phyloP scores from a whole-genome alignment of 2,113 vertebrate species.

The Serilophus lunatus region DNA sequence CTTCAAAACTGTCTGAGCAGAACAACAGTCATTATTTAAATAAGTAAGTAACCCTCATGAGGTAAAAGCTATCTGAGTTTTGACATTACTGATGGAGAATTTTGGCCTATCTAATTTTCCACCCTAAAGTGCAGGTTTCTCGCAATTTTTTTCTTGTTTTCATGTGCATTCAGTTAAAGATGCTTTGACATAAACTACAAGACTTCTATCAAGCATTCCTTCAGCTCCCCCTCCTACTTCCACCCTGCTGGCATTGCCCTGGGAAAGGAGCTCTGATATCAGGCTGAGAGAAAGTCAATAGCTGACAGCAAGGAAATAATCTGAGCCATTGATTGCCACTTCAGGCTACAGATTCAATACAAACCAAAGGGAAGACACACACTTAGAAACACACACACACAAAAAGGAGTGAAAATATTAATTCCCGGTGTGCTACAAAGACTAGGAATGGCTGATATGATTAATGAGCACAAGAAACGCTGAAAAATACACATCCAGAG shows the following conservation, averaged over 20 bases:
- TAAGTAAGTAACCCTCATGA: neutral
- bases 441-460: neutral
- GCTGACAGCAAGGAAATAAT: conserved; percentile 79
- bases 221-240: neutral
- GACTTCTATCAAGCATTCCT: neutral
- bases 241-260: neutral
- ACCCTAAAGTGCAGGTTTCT: neutral
- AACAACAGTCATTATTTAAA: neutral
- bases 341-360: conserved; percentile 69
- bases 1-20: neutral
- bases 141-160: neutral
- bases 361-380: conserved; percentile 61
- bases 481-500: neutral
- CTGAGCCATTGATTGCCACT: conserved; percentile 75
- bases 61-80: neutral
- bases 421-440: conserved; percentile 32
- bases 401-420: conserved; percentile 50
- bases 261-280: conserved; percentile 60
- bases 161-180: neutral
- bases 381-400: conserved; percentile 14
- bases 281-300: conserved; percentile 75
- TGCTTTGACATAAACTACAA: neutral
- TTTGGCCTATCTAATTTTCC: neutral
- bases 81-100: neutral
- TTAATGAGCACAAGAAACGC: neutral